Conservation (phyloP, 2,888 invertebrate genomes). For the Agrochola litura region DNA sequence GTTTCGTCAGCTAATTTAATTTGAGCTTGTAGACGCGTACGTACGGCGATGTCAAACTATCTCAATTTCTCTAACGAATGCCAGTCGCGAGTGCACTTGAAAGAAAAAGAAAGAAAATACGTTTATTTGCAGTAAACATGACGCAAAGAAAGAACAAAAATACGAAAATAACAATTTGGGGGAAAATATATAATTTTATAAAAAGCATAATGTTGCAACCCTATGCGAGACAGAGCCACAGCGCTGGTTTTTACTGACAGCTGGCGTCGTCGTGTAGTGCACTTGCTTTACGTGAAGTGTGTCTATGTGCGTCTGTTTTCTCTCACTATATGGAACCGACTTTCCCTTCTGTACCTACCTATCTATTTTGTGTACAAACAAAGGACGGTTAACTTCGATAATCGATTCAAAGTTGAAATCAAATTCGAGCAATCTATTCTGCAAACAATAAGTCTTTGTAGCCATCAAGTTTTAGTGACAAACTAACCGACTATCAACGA, state of each 20-base stretch:
- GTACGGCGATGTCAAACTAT: neutral
- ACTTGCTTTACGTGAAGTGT: neutral
- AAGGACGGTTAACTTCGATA: constrained; percentile 35
- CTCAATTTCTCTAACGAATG: neutral
- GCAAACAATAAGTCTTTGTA: constrained; percentile 52
- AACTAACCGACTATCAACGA: constrained; percentile 50
- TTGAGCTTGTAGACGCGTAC: neutral
- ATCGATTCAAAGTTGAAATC: constrained; percentile 61
- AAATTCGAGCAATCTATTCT: constrained; percentile 60
- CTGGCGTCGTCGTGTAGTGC: no score
- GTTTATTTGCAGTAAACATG: no score
- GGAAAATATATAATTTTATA: no score
- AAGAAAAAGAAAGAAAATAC: no score
- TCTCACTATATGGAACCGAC: neutral
- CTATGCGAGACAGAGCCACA: no score
- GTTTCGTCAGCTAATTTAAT: no score
- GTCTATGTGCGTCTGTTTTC: neutral
- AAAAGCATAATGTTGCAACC: no score
- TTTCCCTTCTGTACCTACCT: constrained; percentile 6
- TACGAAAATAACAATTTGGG: no score
- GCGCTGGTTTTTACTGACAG: no score
- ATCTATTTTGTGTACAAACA: neutral
- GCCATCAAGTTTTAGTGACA: constrained; percentile 45
- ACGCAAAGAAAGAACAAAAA: no score
- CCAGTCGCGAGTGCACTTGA: neutral